Evolutionary conservation across 2,797 vertebrate genomes (phyloP).

Genomic region (Sparidentex hasta): DNA sequence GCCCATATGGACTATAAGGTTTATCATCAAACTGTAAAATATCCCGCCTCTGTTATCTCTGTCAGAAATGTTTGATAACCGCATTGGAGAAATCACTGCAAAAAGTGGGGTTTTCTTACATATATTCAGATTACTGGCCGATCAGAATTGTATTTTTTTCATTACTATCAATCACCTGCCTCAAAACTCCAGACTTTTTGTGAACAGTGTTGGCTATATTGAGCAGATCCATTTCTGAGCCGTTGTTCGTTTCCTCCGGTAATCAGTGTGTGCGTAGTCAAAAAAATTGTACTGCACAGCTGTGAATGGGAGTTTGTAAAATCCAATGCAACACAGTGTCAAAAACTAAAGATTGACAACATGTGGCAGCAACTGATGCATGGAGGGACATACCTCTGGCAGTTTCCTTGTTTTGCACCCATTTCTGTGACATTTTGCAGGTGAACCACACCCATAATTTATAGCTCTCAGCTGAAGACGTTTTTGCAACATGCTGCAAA

Average conservation of each 20-base stretch:
- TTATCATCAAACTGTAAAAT: too few species aligned
- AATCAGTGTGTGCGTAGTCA: neutral
- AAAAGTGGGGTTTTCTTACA: too few species aligned
- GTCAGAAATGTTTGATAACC: too few species aligned
- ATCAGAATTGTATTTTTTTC: too few species aligned
- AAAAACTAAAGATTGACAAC: neutral
- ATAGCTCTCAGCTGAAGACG: neutral
- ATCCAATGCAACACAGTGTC: neutral
- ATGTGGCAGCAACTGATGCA: neutral
- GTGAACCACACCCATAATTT: conserved; percentile 15
- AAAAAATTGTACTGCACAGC: neutral
- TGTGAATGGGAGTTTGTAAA: neutral
- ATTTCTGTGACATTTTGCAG: conserved; percentile 10
- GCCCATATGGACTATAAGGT: too few species aligned
- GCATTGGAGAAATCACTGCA: too few species aligned
- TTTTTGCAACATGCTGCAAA: neutral
- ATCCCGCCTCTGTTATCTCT: too few species aligned
- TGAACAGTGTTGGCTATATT: neutral
- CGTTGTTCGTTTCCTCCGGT: neutral
- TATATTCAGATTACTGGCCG: too few species aligned
- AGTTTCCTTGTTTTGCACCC: neutral
- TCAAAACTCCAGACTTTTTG: neutral
- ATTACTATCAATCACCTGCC: too few species aligned
- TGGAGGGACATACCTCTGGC: neutral
- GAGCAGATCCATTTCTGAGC: neutral